These are phyloP conservation scores for Tachypleus tridentatus DNA, from an alignment of 1,140 invertebrate genomes.

Conservation along the genomic window DNA sequence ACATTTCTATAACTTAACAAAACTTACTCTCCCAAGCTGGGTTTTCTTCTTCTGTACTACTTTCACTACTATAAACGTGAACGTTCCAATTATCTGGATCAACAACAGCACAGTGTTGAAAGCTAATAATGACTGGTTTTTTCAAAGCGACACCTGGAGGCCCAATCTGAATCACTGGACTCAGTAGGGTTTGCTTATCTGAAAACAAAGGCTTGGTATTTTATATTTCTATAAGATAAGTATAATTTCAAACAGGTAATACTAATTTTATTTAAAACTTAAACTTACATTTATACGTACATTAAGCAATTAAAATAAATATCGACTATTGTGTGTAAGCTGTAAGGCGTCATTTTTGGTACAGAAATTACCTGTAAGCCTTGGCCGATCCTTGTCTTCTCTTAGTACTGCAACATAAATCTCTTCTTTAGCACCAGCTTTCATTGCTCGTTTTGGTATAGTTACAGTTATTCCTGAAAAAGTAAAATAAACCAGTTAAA, in stretches of 20 bases:
- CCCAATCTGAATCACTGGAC: conserved; percentile 79
- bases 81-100: conserved; percentile 44
- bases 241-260: too few relatives aligned
- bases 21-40: conserved; percentile 29
- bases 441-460: conserved; percentile 76
- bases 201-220: too few relatives aligned
- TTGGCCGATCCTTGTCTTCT: conserved; percentile 75
- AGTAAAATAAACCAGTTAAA: too few relatives aligned
- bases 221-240: too few relatives aligned
- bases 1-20: not conserved
- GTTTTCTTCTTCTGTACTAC: conserved; percentile 27
- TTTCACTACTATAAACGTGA: conserved; percentile 30
- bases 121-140: conserved; percentile 79
- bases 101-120: conserved; percentile 80
- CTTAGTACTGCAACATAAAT: conserved; percentile 79
- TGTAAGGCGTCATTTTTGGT: too few relatives aligned
- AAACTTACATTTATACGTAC: too few relatives aligned
- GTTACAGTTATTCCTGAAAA: conserved; percentile 60
- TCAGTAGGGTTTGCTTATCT: conserved; percentile 74
- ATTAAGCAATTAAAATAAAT: too few relatives aligned
- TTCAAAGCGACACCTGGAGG: conserved; percentile 61
- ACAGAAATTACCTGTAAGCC: conserved; percentile 52
- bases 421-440: conserved; percentile 64
- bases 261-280: too few relatives aligned
- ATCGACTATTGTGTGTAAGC: too few relatives aligned